A percentile compares a stretch with the other conserved stretches of the same genome.
These are phyloP conservation scores for Halichoerus grypus DNA, from an alignment of 2,113 vertebrate genomes.

Conservation along the genomic window DNA sequence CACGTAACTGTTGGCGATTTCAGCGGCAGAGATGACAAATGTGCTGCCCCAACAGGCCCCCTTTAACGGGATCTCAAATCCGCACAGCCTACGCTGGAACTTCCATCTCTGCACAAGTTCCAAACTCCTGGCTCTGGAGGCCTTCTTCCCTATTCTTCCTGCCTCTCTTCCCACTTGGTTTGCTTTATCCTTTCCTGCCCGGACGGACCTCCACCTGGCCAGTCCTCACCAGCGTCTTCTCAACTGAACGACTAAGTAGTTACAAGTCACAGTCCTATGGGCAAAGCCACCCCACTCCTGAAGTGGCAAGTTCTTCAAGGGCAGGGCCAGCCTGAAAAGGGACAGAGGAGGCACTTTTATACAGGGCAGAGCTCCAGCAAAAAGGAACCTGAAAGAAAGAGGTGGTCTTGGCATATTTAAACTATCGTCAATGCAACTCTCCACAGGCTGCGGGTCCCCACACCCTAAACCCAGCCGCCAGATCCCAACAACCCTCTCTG, in stretches of 20 bases:
- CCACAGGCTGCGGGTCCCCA: background rate
- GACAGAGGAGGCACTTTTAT: background rate
- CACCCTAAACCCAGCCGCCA: background rate
- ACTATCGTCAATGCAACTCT: background rate
- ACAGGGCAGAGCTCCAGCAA: background rate
- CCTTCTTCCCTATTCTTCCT: background rate
- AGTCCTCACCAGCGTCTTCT: background rate
- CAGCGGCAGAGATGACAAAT: background rate
- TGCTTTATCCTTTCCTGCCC: background rate
- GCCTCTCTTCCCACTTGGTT: background rate
- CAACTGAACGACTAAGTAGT: background rate
- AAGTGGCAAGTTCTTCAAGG: background rate
- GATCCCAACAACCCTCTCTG: background rate
- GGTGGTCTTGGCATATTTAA: background rate
- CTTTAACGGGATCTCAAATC: background rate
- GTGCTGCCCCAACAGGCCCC: background rate
- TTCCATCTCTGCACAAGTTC: background rate
- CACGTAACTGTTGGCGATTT: background rate
- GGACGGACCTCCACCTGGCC: background rate
- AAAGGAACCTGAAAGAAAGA: background rate
- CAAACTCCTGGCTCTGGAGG: background rate
- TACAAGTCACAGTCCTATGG: background rate
- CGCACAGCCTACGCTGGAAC: background rate
- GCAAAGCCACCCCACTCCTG: background rate
- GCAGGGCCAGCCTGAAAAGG: background rate